Percentiles rank a stretch among this genome's conserved stretches.
Evolutionary conservation across 2,888 invertebrate species (phyloP).

Genomic region (Alviniconcha strummeri): DNA sequence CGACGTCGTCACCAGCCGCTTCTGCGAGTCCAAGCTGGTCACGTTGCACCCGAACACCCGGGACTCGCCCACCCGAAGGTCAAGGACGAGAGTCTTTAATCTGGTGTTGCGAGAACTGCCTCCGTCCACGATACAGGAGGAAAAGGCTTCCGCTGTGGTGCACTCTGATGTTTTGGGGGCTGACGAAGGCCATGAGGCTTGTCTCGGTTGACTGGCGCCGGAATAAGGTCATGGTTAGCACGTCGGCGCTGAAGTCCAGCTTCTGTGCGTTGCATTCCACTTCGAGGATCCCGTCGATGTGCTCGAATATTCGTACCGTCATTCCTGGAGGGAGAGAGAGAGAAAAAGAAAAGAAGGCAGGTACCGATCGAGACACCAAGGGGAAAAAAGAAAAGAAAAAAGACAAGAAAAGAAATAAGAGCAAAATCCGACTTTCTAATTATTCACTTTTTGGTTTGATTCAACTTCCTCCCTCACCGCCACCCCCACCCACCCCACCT

Average conservation of each 20-base stretch:
- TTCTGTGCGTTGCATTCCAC: constrained; percentile 16
- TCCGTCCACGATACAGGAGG: constrained; percentile 14
- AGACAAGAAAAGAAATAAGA: neutral
- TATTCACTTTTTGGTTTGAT: too few species aligned
- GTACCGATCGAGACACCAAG: neutral
- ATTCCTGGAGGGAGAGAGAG: constrained; percentile 1
- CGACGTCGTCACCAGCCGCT: neutral
- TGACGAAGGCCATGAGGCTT: constrained; percentile 19
- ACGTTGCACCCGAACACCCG: constrained; percentile 25
- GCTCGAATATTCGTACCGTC: neutral
- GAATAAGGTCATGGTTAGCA: constrained; percentile 26
- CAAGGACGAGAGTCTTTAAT: constrained; percentile 23
- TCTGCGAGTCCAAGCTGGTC: constrained; percentile 18
- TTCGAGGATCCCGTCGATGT: constrained; percentile 12
- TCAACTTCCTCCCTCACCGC: too few species aligned
- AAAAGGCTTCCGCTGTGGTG: constrained; percentile 11
- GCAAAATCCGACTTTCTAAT: too few species aligned
- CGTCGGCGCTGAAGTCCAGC: constrained; percentile 13
- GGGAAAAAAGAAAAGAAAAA: neutral
- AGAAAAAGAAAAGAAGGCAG: neutral
- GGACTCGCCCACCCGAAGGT: neutral
- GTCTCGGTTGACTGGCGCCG: neutral
- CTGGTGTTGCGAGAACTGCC: constrained; percentile 11
- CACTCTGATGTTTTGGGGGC: constrained; percentile 23
- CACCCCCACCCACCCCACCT: too few species aligned